Base-by-base conservation (phyloP, 2,888 invertebrate genomes). In the Papilio gigon region DNA sequence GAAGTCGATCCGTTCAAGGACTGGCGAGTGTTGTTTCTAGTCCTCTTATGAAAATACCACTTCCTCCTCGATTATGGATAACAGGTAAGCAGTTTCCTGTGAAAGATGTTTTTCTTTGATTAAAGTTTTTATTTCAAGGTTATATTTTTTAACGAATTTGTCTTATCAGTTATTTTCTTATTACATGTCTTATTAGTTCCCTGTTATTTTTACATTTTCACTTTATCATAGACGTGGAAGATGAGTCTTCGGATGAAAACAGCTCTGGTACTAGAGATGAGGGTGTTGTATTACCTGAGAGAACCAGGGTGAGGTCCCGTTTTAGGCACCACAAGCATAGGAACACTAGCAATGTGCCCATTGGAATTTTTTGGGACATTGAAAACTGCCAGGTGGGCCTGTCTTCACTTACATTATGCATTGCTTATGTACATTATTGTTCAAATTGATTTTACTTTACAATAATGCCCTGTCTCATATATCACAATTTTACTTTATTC, bases 351-450 rank as follows among this genome's bases (percentile, higher is more conserved):
- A 82, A 75, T 79, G 76, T 88, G 68, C 96, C 96, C 1, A 94
- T 97, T 79, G 97, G 97, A 61, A 96, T 97, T 74, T 97, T 97
- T 87, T 98, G 98, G 98, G 98, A 98, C 84, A 97, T 98, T 80
- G 97, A 98, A 90, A 98, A 98, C 85, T 97, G 97, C 84, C 95
- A 95, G 86, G 95, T 95, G 85, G 33, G 59, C n/a, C 1, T 33
- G 8, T 14, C 25, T 27, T 50, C 11, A 17, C 53, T 25, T 56
- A 9, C 30, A 11, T 27, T 14, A 5, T 12, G 6, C 27, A 27
- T 27, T 53, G 22, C 30, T 3, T 30, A 1, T 27, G 30, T 53
- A 53, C 12, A n/a, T 27, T 30, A 2, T 8, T 17, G 9, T 17
- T 56, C 5, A 9, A 8, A 17, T 30, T 17, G 0, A 9, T 56